Base-by-base conservation (phyloP, 2,113 vertebrate species). In the Spermophilus dauricus region DNA sequence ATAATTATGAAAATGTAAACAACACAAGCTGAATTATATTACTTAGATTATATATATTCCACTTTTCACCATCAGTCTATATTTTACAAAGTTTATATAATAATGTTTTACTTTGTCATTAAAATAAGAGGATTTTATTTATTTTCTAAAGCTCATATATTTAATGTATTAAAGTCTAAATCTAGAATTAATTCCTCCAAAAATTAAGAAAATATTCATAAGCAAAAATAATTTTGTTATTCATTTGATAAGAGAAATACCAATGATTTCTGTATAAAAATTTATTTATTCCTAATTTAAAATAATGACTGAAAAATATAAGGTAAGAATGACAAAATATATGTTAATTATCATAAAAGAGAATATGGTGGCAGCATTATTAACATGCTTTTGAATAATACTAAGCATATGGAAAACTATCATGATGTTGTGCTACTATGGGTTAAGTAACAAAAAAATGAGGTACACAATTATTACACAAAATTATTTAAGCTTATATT, bases 1-100 rank as follows among this genome's bases (percentile, higher is more conserved):
- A 77, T 90, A 91, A 88, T 88, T 91, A 67, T 73, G 7, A 94
- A 95, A 88, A 42, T 61, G 85, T 51, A 94, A 20, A 70, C 4
- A 56, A 56, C 34, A 83, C 91, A 30, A 48, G 20, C 48, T 92
- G 45, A 95, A 13, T 82, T 17, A 39, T 89, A 95, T 58, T 58
- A 24, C 18, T 39, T 48, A 97, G 12, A 67, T 30, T 56, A 67
- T 28, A 42, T 34, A n/a, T 80, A 61, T 90, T 65, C 72, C 56
- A 92, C 24, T 90, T 82, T 53, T 85, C 20, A 37, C 85, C 65
- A 34, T 86, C 48, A 70, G 30, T 77, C 32, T 86, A 3, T 45
- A 76, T 22, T 73, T 94, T 61, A 63, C 56, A 70, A 81, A 81
- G 32, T 70, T 92, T 61, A 37, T 85, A 51, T 84, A 91, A 61